These are phyloP conservation scores for Puntigrus tetrazona DNA, from an alignment of 2,113 vertebrate species.

Conservation along the genomic window DNA sequence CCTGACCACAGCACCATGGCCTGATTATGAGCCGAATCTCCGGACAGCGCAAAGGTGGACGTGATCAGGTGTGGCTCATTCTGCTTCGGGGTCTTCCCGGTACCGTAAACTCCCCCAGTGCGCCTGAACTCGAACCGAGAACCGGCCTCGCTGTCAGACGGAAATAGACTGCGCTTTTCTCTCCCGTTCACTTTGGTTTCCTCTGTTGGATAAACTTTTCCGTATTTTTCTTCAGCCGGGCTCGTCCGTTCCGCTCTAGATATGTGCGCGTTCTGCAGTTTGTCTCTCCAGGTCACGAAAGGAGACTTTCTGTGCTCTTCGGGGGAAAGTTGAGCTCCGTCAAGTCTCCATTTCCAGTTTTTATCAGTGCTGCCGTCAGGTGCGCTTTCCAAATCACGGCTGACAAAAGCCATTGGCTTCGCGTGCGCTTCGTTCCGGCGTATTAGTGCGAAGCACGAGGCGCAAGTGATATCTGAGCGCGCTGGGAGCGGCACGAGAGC, in stretches of 20 bases:
- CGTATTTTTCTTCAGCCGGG: background rate
- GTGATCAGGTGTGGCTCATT: conserved; percentile 83
- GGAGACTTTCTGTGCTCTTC: conserved; percentile 14
- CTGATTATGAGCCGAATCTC: conserved; percentile 93
- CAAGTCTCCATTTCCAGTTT: background rate
- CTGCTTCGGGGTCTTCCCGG: conserved; percentile 66
- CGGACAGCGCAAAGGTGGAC: conserved; percentile 87
- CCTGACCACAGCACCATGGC: conserved; percentile 97
- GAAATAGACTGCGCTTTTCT: conserved; percentile 27
- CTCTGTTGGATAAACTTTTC: conserved; percentile 25
- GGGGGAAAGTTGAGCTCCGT: conserved; percentile 32
- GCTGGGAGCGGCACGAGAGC: conserved; percentile 25
- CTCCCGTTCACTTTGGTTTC: background rate
- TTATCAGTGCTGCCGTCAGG: background rate
- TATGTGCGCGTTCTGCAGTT: background rate
- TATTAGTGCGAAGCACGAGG: conserved; percentile 26
- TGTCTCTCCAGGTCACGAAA: background rate
- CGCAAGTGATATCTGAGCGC: conserved; percentile 39
- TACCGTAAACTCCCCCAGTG: conserved; percentile 73
- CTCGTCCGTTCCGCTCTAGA: background rate
- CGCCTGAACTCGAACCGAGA: conserved; percentile 73
- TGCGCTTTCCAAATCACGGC: background rate
- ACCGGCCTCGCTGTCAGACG: conserved; percentile 69
- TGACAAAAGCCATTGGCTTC: background rate
- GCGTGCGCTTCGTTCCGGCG: background rate